Evolutionary conservation across 2,797 vertebrate species (phyloP).

Genomic region (Peromyscus eremicus): DNA sequence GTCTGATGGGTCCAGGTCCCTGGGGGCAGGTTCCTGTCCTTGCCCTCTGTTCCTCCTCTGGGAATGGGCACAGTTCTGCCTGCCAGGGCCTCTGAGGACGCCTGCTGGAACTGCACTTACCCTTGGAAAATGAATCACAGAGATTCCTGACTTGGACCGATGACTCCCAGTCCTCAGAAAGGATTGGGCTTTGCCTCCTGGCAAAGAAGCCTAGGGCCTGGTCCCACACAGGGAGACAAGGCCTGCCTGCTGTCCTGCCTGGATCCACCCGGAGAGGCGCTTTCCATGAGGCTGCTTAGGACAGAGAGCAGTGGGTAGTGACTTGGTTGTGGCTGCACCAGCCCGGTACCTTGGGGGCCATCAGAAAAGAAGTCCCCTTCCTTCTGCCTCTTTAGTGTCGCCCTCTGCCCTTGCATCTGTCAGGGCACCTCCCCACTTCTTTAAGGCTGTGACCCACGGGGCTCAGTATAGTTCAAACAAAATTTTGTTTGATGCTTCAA

Average conservation of each 20-base stretch:
- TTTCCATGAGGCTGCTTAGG: background rate
- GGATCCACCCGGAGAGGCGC: background rate
- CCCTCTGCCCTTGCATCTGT: background rate
- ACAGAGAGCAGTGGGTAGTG: background rate
- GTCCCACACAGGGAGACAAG: background rate
- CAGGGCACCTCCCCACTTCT: background rate
- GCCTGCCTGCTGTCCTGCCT: background rate
- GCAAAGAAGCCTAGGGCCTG: background rate
- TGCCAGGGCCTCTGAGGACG: background rate
- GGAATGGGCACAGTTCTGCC: background rate
- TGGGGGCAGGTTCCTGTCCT: background rate
- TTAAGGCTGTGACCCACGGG: background rate
- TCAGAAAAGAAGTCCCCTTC: background rate
- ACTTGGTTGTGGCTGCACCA: background rate
- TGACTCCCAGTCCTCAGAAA: background rate
- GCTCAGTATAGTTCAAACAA: background rate
- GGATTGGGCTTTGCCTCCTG: background rate
- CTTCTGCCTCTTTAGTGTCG: background rate
- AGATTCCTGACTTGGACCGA: background rate
- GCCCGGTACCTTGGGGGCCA: background rate
- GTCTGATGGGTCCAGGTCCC: background rate
- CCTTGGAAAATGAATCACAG: background rate
- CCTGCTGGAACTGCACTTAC: fast-evolving
- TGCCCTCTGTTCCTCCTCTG: background rate
- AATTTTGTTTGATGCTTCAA: background rate